Conservation (phyloP, 2,113 vertebrate species). For the Phylloscopus trochilus region DNA sequence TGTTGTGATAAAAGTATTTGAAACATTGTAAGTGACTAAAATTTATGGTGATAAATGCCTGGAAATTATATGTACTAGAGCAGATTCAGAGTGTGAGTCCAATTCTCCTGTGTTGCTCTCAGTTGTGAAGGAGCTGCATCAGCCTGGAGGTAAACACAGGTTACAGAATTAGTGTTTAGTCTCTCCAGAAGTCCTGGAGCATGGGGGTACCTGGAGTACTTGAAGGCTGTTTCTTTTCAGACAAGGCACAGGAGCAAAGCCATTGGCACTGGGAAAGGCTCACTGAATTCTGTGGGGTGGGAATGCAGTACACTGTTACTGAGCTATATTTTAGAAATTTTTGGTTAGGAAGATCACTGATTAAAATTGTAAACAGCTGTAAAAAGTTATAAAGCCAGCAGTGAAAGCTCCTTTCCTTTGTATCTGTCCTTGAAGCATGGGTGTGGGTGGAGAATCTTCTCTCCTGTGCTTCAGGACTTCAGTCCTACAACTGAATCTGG, state of each 20-base stretch:
- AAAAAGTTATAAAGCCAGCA: not conserved
- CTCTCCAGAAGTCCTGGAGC: not conserved
- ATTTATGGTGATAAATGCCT: not conserved
- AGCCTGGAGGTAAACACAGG: not conserved
- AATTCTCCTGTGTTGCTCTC: not conserved
- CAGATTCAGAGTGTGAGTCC: not conserved
- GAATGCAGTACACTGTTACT: not conserved
- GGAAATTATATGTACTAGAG: not conserved
- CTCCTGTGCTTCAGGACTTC: not conserved
- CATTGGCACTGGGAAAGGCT: not conserved
- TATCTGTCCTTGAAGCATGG: not conserved
- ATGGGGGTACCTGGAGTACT: not conserved
- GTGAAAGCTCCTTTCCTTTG: not conserved
- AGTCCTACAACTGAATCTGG: not conserved
- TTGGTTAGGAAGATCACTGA: not conserved
- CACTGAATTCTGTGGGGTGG: not conserved
- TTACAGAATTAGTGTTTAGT: not conserved
- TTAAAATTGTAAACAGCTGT: not conserved
- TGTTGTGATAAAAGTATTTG: not conserved
- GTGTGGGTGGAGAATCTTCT: not conserved
- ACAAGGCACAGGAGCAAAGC: not conserved
- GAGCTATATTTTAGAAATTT: not conserved
- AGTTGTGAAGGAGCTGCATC: not conserved
- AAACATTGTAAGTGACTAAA: not conserved
- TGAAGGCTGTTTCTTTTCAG: not conserved